Percentiles rank a stretch among this genome's conserved stretches.
Evolutionary conservation across 1,140 invertebrate species (phyloP).

Genomic region (Drosophila serrata): DNA sequence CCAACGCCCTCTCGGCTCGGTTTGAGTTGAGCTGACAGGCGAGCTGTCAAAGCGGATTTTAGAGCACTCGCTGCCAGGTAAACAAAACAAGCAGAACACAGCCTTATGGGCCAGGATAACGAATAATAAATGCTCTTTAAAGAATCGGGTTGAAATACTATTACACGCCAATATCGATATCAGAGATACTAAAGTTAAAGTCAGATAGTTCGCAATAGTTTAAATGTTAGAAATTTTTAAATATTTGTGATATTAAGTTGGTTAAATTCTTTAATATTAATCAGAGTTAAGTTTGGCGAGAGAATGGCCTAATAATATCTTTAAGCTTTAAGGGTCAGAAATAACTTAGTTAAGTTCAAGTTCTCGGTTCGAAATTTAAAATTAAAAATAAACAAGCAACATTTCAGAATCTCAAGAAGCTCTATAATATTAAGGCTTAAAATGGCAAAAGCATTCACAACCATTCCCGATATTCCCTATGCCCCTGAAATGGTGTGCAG

Average conservation of each 20-base stretch:
- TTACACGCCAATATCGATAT: background rate
- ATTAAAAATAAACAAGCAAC: background rate
- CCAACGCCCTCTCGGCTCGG: constrained; percentile 28
- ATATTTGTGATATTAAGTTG: no score
- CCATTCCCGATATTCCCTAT: background rate
- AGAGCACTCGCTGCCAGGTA: constrained; percentile 76
- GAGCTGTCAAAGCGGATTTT: constrained; percentile 83
- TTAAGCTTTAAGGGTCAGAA: no score
- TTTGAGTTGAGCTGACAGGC: constrained; percentile 55
- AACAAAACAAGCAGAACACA: constrained; percentile 60
- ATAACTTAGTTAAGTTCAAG: no score
- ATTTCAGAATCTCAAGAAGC: background rate
- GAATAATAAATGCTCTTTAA: constrained; percentile 27
- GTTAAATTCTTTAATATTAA: no score
- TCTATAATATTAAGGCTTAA: background rate
- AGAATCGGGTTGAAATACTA: background rate
- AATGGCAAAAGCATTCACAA: background rate
- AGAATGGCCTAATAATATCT: no score
- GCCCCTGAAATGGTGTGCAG: constrained; percentile 19
- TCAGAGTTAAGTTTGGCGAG: no score
- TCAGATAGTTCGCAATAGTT: no score
- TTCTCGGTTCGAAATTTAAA: no score
- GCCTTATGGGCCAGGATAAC: background rate
- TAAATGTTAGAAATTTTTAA: background rate
- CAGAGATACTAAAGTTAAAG: rapidly evolving